Base-by-base conservation (phyloP, 2,113 vertebrate genomes). In the Orycteropus afer region DNA sequence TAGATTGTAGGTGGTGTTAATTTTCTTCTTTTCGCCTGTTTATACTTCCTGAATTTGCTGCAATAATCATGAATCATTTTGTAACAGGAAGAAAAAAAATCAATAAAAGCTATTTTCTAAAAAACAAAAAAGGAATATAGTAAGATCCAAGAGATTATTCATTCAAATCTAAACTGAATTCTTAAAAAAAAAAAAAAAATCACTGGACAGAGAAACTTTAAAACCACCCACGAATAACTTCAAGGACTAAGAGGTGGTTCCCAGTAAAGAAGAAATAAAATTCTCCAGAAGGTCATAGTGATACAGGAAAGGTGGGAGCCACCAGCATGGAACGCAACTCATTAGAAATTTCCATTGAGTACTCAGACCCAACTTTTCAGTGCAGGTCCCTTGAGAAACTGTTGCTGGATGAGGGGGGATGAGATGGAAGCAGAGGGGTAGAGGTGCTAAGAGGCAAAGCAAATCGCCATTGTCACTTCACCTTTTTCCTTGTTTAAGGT, bases 71-170 rank as follows among this genome's bases (percentile, higher is more conserved):
- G 93, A 96, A 89, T 81, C 67, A 85, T 77, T 67, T 71, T 73
- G 34, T 76, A 86, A 93, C 61, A 53, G 91, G 40, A 29, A 57
- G 34, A 84, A 91, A 25, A 92, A 76, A 88, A 87, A 91, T 90
- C 94, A 87, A 91, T 93, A 59, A 92, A 76, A 91, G 84, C 79
- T 73, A 93, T 89, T 94, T 91, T 93, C 85, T 88, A 40, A 94
- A 92, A 96, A 86, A 88, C 69, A 79, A 91, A 93, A 91, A 90
- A 95, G 84, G 55, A 81, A 91, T 40, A 67, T 81, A 65, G 29
- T 10, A 53, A 73, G 49, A 45, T 25, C 42, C 69, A 84, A 86
- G 67, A 78, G 69, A 73, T 15, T 47, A 34, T 22, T 82, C 87
- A 59, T 57, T 90, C 32, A 29, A 84, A 87, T 86, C 79, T 63